Base-by-base conservation (phyloP, 1,140 invertebrate species). In the Pseudomyrmex flavicornis region DNA sequence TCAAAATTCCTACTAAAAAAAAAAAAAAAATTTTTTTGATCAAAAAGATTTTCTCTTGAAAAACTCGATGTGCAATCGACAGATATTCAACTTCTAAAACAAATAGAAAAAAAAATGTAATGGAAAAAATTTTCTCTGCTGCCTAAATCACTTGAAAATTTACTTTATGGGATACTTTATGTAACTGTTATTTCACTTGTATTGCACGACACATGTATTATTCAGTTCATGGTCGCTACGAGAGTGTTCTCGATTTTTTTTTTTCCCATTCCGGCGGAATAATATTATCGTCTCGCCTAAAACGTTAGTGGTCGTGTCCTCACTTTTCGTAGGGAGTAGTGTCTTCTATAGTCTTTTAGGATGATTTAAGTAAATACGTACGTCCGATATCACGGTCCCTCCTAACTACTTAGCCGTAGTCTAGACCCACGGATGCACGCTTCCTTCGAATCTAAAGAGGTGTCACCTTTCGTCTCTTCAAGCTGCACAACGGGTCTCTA, bases 351-450 rank as follows among this genome's bases (percentile, higher is more conserved):
- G 90, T 89, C 91, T 90, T 88, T 88, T 94, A 93, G 91, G 91
- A 91, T 92, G 91, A 90, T 93, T 92, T 93, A 93, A 93, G 92
- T 92, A 88, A 94, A 94, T 59, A 80, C 88, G 90, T 94, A 92
- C 93, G 93, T 94, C 93, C 93, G 93, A 94, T 94, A 94, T 94
- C 93, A 94, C 93, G 93, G 93, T 94, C 93, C 93, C 93, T 94
- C 93, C 93, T 94, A 91, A 94, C 93, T 94, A 94, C 91, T 93
- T 94, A 94, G 93, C 91, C 89, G 93, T 94, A 94, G 93, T 90
- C 88, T 92, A 91, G 93, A 93, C 93, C 93, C 93, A 91, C 89
- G 89, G 93, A 92, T 93, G 93, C 93, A 92, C 90, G 92, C 92
- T 93, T 92, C 89, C 89, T 92, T 92, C 87, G 89, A 92, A 84